A percentile compares a stretch with the other conserved stretches of the same genome.
phyloP scores from a whole-genome alignment of 2,113 vertebrate species.

The Centropus unirufus region DNA sequence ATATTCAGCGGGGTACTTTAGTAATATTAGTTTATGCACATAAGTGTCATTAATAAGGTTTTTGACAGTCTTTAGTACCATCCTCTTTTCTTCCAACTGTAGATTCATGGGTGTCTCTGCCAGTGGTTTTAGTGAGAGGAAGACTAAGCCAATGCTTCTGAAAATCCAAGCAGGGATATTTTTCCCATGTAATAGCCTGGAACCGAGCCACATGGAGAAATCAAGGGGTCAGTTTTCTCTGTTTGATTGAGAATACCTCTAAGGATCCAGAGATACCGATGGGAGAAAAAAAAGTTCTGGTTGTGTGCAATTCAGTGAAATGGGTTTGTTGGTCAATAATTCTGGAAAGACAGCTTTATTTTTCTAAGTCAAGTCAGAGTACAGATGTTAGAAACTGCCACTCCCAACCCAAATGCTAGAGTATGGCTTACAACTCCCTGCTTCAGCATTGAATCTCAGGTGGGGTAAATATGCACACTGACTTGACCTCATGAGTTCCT shows the following conservation, averaged over 20 bases:
- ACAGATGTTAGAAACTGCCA: neutral
- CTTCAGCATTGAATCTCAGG: rapidly evolving
- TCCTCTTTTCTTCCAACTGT: neutral
- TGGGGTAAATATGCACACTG: neutral
- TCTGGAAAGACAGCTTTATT: neutral
- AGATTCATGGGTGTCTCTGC: neutral
- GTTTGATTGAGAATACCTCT: neutral
- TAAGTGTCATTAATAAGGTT: neutral
- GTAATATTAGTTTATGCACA: neutral
- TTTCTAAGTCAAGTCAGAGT: neutral
- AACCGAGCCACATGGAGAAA: neutral
- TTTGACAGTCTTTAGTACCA: neutral
- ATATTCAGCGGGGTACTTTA: neutral
- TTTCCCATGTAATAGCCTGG: neutral
- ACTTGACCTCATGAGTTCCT: slow-evolving; percentile 33
- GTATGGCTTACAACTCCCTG: neutral
- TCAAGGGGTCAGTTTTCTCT: neutral
- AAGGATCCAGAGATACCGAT: neutral
- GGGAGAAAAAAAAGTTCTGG: neutral
- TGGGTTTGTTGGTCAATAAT: neutral
- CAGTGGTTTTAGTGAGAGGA: neutral
- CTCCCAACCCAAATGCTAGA: neutral
- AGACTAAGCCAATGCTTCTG: neutral
- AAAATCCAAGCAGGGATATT: neutral
- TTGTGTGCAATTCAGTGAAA: neutral